Evolutionary conservation across 2,797 vertebrate species (phyloP), one percentile per base, ranked within the genome.

Genomic region (Chrysolophus pictus): DNA sequence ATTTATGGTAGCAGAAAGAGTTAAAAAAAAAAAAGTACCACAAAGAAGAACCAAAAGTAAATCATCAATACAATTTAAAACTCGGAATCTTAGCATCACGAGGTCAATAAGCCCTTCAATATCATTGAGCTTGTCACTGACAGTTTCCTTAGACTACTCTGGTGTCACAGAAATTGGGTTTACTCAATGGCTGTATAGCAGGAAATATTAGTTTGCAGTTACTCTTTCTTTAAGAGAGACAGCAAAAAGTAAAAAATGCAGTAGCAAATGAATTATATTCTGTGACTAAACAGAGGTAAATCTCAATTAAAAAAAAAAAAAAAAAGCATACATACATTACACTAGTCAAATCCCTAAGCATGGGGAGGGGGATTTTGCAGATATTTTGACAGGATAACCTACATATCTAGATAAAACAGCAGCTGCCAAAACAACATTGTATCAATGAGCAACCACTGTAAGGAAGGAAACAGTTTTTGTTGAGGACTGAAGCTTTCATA

Each of bases 61-160:
- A 55, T 46, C 4, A 51, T 49, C 33, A 49, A 42, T 56, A 59
- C 26, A 58, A 75, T 85, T 91, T 76, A 68, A 87, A 93, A 63
- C 77, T 93, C 68, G 90, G 82, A 88, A 64, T 85, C 75, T 92
- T 56, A 72, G 62, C 88, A 82, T 67, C 37, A 21, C 26, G 65
- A 74, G 68, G 89, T 95, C 94, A 95, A 89, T 95, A 87, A 76
- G 59, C 12, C 29, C 75, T 96, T 93, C 91, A 63, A 72, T 94
- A 93, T 65, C 85, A 88, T 82, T 69, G 73, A 96, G 73, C 41
- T 80, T 79, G 75, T 29, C 64, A 88, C 29, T 88, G 78, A 94
- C 76, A 74, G 80, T 24, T 85, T 67, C 35, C 41, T 91, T 74
- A 67, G 72, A 60, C 71, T 83, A 26, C 37, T 87, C 72, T 67